Base-by-base conservation (phyloP, 2,113 vertebrate species). In the Atherinomorus stipes region DNA sequence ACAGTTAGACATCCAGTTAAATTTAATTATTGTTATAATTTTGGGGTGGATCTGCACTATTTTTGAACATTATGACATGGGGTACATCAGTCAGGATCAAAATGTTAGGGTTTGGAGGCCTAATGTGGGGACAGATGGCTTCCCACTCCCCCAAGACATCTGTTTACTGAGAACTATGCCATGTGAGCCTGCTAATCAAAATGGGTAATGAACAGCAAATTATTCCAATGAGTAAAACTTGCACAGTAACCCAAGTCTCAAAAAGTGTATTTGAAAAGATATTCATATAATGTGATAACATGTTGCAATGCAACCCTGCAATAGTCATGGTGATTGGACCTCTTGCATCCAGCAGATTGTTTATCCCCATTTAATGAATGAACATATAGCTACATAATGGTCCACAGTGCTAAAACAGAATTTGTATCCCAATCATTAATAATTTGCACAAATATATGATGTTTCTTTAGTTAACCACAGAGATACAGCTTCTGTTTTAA, bases 91-190 rank as follows among this genome's bases (percentile, higher is more conserved):
- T 2, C n/a, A 45, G 47, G 56, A 21, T 61, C 67, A 65, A 63
- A 68, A 44, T 61, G 69, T 75, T 64, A 76, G 69, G 53, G 58
- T 51, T 74, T 65, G 49, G 59, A 50, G 25, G 23, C n/a, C 83
- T 44, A 57, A 10, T n/a, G 37, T 56, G 47, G 28, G 16, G 50
- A 73, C 86, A 88, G 86, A 89, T 86, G 81, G 85, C 54, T 31
- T 9, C 38, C 38, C 64, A 83, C 81, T 85, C 83, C 83, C 85
- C 68, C 74, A 71, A 74, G 42, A 80, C 88, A 85, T 89, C 75
- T 86, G 83, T 44, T 80, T 80, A 12, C 56, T 66, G 49, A 53
- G 71, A 71, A 54, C 69, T 75, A 70, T 50, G 58, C 50, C 63
- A 68, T 52, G 23, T 1, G 2, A 49, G 54, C 53, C 75, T 81